Evolutionary conservation across 2,888 invertebrate genomes (phyloP), one percentile per base, ranked within the genome.

Genomic region (Campaea margaritaria): DNA sequence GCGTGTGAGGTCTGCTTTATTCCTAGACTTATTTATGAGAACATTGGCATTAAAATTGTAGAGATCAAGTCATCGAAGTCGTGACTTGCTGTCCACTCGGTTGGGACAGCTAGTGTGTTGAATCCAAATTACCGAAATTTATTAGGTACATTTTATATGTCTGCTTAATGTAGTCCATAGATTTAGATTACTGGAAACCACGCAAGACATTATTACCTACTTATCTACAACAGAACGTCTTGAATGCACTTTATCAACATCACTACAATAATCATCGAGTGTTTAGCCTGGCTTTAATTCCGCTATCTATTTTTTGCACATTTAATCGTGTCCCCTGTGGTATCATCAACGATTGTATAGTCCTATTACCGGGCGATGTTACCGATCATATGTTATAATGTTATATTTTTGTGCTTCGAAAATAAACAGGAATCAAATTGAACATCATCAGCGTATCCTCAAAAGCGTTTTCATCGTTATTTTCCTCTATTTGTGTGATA

Each of bases 401-500:
- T n/a, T n/a, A 21, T 21, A 21, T 21, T 21, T 21, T 21, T 5
- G 21, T 5, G 31, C 8, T 31, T 7, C 14, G 12, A 31, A 41
- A 54, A 46, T 45, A 54, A 45, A 54, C 16, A 39, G 48, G 45
- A 39, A 31, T 31, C 48, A 44, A 60, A 54, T 49, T 58, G 44
- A 42, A 50, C 50, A 47, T 38, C 46, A 45, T 38, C 58, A 43
- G 48, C 36, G 54, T 48, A 21, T 38, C 28, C 21, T 15, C 43
- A 56, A 48, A 53, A 47, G 47, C 44, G 62, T 58, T 57, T 16
- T 46, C 28, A 10, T 42, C 49, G 62, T 54, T 62, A 48, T 58
- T 62, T 55, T 57, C 62, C 51, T 64, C 51, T 45, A 57, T 53
- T 57, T 49, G 28, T 58, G 58, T 58, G 36, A 47, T 51, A 16